Conservation (phyloP, 2,797 vertebrate species). For the Crenichthys baileyi region DNA sequence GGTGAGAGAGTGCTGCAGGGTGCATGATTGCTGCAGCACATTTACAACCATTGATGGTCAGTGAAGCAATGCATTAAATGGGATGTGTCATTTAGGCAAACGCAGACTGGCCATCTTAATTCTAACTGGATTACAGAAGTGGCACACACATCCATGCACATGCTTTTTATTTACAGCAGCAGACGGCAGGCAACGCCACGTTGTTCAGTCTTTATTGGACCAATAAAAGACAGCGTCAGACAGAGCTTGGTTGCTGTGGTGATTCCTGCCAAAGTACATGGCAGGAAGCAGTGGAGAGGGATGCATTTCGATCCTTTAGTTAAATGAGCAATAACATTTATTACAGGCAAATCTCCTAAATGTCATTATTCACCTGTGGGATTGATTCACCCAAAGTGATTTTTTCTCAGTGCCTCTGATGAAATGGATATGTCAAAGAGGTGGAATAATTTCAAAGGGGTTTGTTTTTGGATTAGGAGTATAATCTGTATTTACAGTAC, state of each 20-base stretch:
- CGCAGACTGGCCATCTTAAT: conserved; percentile 35
- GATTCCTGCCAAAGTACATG: conserved; percentile 45
- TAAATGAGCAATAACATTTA: conserved; percentile 14
- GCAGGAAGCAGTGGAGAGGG: conserved; percentile 12
- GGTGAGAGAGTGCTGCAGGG: conserved; percentile 20
- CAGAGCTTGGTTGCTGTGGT: conserved; percentile 58
- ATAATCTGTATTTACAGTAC: not conserved
- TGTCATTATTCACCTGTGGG: conserved; percentile 2
- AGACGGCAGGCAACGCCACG: conserved; percentile 42
- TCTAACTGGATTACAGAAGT: conserved; percentile 25
- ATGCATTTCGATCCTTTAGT: conserved; percentile 11
- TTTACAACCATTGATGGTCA: conserved; percentile 37
- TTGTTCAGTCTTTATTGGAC: conserved; percentile 58
- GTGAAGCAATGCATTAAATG: conserved; percentile 49
- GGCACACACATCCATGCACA: conserved; percentile 29
- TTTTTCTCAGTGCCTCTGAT: not conserved
- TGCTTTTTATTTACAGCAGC: conserved; percentile 48
- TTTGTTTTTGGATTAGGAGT: not conserved
- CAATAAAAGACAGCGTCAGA: conserved; percentile 57
- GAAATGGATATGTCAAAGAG: not conserved
- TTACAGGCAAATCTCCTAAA: not conserved
- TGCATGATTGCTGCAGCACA: conserved; percentile 25
- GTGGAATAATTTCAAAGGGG: not conserved
- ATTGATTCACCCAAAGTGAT: not conserved
- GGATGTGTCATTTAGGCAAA: conserved; percentile 43